Evolutionary conservation across 1,140 invertebrate species (phyloP), one percentile per base, ranked within the genome.

Genomic region (Chionoecetes opilio): DNA sequence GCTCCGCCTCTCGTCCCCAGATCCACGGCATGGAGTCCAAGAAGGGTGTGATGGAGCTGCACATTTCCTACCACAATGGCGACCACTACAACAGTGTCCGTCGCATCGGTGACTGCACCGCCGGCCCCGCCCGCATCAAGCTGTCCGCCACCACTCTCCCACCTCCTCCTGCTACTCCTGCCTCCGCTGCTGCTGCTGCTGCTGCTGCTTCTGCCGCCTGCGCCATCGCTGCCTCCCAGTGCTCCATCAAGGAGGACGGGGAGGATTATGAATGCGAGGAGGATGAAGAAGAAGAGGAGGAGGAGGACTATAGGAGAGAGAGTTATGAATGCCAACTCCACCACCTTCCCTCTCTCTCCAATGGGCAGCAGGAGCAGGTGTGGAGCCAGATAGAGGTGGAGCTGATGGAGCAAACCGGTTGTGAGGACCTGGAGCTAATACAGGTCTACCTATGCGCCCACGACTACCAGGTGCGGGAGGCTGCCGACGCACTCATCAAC

Each of bases 61-160:
- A 97, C 96, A 97, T 97, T 38, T 97, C 97, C 14, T 98, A 97
- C 96, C 97, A 98, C 96, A 97, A 97, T 96, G 97, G 97, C 14
- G 97, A 97, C 96, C 97, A 97, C 96, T 97, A 97, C 96, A 97
- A 97, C 93, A 97, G 97, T 95, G 97, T 97, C 0, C 92, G 97
- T 31, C 96, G 96, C 92, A 38, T 97, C 32, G 96, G 96, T 14
- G 97, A 97, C 96, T 97, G 97, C 86, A 97, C 97, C 21, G 96
- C 97, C 92, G 96, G 96, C n/a, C 97, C 97, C 38, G 97, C 97
- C 17, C 97, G 97, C 95, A 97, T 97, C 37, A 95, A 96, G n/a
- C 88, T 95, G 85, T 38, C 94, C 21, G n/a, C 63, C 21, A 75
- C 63, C 21, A 75, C 63, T 1, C 63, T 75, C 21, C 21, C 63